These are phyloP conservation scores for Tychaedon coryphoeus DNA, from an alignment of 2,113 vertebrate species.

Conservation along the genomic window DNA sequence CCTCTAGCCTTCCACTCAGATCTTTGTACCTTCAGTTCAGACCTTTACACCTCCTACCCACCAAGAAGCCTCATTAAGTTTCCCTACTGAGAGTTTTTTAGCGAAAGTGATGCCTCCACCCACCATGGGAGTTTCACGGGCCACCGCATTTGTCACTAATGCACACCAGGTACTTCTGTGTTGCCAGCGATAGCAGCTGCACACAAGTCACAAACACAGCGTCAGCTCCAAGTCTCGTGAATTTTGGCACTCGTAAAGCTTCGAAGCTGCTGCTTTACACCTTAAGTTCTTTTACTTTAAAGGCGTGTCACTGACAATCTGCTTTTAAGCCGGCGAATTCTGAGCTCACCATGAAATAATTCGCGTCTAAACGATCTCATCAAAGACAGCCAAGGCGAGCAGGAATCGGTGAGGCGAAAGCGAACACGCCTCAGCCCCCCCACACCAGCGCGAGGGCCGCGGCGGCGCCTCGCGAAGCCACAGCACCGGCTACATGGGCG, in stretches of 20 bases:
- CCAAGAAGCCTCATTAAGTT: background rate
- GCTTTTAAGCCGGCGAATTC: accelerated
- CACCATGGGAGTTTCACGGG: accelerated
- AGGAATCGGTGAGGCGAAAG: background rate
- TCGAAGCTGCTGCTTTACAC: background rate
- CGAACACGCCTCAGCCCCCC: background rate
- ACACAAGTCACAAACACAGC: background rate
- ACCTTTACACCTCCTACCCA: background rate
- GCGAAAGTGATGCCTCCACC: background rate
- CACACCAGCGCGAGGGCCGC: background rate
- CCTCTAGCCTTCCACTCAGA: background rate
- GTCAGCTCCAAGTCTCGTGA: background rate
- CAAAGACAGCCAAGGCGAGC: background rate
- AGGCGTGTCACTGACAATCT: background rate
- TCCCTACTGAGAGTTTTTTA: accelerated
- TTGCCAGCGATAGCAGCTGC: background rate
- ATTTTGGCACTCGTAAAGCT: background rate
- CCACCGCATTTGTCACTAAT: background rate
- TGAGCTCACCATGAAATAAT: background rate
- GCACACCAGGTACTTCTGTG: background rate
- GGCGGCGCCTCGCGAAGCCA: background rate
- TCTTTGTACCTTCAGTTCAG: background rate
- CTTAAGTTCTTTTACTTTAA: background rate
- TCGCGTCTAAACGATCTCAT: background rate
- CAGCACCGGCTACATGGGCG: background rate